Evolutionary conservation across 2,888 invertebrate species (phyloP).

Genomic region (Euproctis similis): DNA sequence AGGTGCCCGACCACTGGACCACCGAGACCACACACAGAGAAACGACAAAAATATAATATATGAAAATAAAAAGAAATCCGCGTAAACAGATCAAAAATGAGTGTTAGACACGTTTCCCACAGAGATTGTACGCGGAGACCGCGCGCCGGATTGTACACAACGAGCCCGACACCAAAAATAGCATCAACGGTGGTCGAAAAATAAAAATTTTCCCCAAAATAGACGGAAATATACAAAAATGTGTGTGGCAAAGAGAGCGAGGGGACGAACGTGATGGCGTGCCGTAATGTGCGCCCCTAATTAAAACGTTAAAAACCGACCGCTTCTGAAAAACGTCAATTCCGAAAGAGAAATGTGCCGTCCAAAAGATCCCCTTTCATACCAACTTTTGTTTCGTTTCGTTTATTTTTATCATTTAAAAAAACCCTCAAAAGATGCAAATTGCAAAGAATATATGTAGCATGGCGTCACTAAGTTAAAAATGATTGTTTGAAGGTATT

Average conservation of each 20-base stretch:
- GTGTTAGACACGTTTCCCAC: conserved; percentile 64
- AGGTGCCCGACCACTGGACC: too few relatives aligned
- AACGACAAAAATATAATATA: too few relatives aligned
- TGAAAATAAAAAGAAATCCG: conserved; percentile 1
- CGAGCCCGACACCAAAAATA: conserved; percentile 72
- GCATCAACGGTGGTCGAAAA: conserved; percentile 73
- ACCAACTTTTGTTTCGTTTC: conserved; percentile 53
- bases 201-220: conserved; percentile 74
- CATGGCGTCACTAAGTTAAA: conserved; percentile 30
- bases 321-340: conserved; percentile 74
- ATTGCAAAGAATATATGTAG: conserved; percentile 41
- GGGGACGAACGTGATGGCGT: conserved; percentile 72
- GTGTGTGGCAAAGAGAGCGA: conserved; percentile 67
- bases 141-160: conserved; percentile 70
- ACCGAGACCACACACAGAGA: too few relatives aligned
- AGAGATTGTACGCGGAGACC: conserved; percentile 67
- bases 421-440: conserved; percentile 42
- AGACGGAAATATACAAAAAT: conserved; percentile 76
- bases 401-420: conserved; percentile 61
- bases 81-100: conserved; percentile 29
- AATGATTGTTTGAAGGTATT: neutral
- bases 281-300: conserved; percentile 76
- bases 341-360: conserved; percentile 74
- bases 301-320: conserved; percentile 76
- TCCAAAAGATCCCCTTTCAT: conserved; percentile 66